phyloP scores from a whole-genome alignment of 2,888 invertebrate genomes.

The Seladonia tumulorum region DNA sequence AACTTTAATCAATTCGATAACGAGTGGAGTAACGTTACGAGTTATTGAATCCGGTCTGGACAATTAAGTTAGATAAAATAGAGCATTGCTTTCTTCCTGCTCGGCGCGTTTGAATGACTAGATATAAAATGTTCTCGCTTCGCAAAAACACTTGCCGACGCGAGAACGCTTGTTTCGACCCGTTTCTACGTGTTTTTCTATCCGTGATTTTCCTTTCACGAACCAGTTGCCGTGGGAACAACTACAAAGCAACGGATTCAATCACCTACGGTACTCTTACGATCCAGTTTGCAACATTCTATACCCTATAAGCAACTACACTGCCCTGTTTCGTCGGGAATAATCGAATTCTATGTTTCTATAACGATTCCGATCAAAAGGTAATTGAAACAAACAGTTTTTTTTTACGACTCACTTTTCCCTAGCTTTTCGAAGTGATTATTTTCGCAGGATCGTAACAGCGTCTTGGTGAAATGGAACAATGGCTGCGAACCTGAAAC shows the following conservation, averaged over 20 bases:
- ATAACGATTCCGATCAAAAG: background rate
- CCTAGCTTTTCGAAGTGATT: no score
- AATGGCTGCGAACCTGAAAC: constrained; percentile 1
- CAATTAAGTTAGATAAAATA: background rate
- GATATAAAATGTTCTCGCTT: background rate
- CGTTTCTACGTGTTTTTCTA: background rate
- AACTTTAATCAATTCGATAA: background rate
- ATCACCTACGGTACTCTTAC: background rate
- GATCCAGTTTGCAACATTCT: background rate
- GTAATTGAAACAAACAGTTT: background rate
- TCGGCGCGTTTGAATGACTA: background rate
- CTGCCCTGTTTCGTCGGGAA: background rate
- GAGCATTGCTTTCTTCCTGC: background rate
- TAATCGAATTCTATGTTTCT: background rate
- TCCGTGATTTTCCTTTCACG: background rate
- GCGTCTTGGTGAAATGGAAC: background rate
- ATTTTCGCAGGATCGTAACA: background rate
- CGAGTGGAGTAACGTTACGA: background rate
- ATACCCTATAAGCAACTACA: background rate
- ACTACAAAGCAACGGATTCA: background rate
- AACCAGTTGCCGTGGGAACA: background rate
- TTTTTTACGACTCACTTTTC: no score
- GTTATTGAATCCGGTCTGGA: background rate
- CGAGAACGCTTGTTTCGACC: background rate
- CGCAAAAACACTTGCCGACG: background rate